Evolutionary conservation across 1,140 invertebrate species (phyloP), one percentile per base, ranked within the genome.

Genomic region (Drosophila sp.): DNA sequence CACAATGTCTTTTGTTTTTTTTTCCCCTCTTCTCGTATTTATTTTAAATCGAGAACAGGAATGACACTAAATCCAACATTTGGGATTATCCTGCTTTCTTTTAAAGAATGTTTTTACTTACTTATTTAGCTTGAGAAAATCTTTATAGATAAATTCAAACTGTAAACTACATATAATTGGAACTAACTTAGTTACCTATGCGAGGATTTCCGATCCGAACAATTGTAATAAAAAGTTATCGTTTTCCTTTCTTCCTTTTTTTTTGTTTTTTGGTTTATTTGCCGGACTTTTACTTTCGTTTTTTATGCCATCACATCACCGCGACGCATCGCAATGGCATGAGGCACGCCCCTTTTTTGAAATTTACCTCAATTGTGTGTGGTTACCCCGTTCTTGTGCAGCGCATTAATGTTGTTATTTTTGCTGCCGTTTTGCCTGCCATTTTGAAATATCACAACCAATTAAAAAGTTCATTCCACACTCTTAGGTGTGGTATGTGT

Each of bases 401-500:
- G 44, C 44, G n/a, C 44, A 27, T 50, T 50, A 50, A 25, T 50
- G 23, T 50, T 50, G 44, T 50, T 50, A 50, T 50, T 27, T 2
- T 6, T 25, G 23, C 44, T 50, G 23, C 44, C 25, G 44, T 50
- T 17, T 50, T 32, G 54, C 54, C 29, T 56, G 29, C 54, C 54
- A 30, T 32, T 56, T 56, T 29, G 54, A 56, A 56, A 56, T 58
- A 58, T 35, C 56, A 58, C 56, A 58, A 35, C 56, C 56, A 58
- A 35, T 58, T 58, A 58, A 58, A 58, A 58, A 58, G 30, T 35
- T 35, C 30, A 25, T 23, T 58, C 3, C 44, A 50, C 44, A 50
- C 44, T 27, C 25, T 50, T 57, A 33, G 29, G 11, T 33, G 55
- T 17, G 40, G 27, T 27, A 27, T 50, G 23, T 35, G 30, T 57